Conservation (phyloP, 2,888 invertebrate species). For the Melanophora roralis region DNA sequence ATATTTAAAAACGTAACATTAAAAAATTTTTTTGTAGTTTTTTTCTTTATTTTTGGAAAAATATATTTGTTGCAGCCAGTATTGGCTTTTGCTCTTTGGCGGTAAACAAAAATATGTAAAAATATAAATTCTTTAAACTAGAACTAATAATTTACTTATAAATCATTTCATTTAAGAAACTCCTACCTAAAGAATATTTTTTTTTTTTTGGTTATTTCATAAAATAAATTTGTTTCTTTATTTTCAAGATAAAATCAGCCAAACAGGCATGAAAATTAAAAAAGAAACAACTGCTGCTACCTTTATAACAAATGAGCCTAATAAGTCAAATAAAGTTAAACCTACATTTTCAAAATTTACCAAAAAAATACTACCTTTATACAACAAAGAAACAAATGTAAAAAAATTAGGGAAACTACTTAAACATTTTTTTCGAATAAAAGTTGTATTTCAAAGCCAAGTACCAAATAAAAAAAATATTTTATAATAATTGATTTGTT, state of each 20-base stretch:
- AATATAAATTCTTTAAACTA: neutral
- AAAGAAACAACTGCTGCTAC: conserved; percentile 43
- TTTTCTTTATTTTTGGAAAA: too few species aligned
- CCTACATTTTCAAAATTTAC: conserved; percentile 74
- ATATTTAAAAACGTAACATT: too few species aligned
- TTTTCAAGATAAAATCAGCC: neutral
- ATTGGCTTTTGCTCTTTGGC: too few species aligned
- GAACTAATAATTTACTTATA: conserved; percentile 37
- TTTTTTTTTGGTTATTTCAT: neutral
- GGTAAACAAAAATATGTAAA: too few species aligned
- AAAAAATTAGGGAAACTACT: neutral
- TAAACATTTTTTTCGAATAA: conserved; percentile 26
- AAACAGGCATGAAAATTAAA: neutral
- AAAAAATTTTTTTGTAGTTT: too few species aligned
- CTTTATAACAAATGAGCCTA: conserved; percentile 70
- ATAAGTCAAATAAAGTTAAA: conserved; percentile 73
- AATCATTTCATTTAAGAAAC: conserved; percentile 43
- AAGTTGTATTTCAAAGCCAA: neutral
- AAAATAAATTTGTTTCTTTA: neutral
- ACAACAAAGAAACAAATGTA: conserved; percentile 21
- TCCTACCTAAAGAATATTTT: conserved; percentile 26
- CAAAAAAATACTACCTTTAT: conserved; percentile 17
- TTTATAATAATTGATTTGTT: conserved; percentile 54
- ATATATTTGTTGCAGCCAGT: too few species aligned
- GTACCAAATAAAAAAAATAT: neutral